Base-by-base conservation (phyloP, 2,113 vertebrate genomes). In the Eptatretus burgeri region DNA sequence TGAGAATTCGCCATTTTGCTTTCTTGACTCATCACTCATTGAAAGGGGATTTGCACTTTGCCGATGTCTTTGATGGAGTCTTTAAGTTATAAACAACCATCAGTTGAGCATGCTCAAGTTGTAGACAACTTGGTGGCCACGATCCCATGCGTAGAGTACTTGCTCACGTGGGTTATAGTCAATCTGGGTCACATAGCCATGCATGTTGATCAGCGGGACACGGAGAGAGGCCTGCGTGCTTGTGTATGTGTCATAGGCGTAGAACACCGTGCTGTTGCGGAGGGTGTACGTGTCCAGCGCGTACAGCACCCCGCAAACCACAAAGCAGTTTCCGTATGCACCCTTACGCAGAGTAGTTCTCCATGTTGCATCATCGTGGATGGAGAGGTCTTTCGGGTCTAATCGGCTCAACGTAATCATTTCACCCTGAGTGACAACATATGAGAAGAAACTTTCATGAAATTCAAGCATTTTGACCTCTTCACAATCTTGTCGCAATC, bases 151-250 rank as follows among this genome's bases (percentile, higher is more conserved):
- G 0, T 95, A 95, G 63, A 98, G 73, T 67, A 84, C 73, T 52
- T 83, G 78, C 68, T 95, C 91, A 71, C 82, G 87, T 66, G 91
- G 91, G 70, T 98, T 95, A 72, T 98, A 98, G 78, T 91, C 85
- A 67, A 95, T 79, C 75, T 98, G 91, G 0, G 89, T 93, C 65
- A 81, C 91, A 68, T 86, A 82, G 60, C 83, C 79, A 0, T 85
- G 91, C 69, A 83, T 82, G 1, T 89, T 98, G 72, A 78, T 82
- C 56, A 98, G 95, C 20, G 89, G 85, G 73, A 94, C 76, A 65
- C 83, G 77, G 49, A 86, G 88, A 66, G 79, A 74, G 70, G 88
- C 86, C 73, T 95, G 91, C 0, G 89, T 98, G 74, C 91, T 91
- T 70, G 91, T 98, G 79, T 98, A 89, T 0, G 89, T 98, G 76